phyloP scores from a whole-genome alignment of 2,113 vertebrate species.

The Brachionichthys hirsutus region DNA sequence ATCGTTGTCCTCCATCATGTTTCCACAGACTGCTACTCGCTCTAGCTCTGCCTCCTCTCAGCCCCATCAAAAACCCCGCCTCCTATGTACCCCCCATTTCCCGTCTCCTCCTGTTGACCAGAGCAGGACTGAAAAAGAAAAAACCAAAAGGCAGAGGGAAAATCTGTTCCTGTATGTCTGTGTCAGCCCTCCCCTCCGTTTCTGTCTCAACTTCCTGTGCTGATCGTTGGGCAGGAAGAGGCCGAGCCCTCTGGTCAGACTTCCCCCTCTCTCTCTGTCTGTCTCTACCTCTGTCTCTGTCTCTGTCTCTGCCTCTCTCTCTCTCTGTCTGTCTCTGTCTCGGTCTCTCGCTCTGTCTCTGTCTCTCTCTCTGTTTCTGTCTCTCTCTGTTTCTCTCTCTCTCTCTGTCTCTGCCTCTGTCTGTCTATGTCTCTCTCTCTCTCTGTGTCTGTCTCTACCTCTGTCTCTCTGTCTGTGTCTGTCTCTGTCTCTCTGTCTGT shows the following conservation, averaged over 20 bases:
- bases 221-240: slow-evolving; percentile 58
- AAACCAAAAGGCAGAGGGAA: slow-evolving; percentile 50
- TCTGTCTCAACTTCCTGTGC: slow-evolving; percentile 62
- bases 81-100: slow-evolving; percentile 26
- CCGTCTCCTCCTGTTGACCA: slow-evolving; percentile 54
- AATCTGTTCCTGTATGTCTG: slow-evolving; percentile 37
- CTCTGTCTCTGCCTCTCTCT: slow-evolving; percentile 32
- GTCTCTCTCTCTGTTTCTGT: neutral
- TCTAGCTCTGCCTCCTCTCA: slow-evolving; percentile 21
- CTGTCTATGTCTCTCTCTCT: too few relatives aligned
- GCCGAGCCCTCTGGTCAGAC: slow-evolving; percentile 45
- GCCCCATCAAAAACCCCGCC: slow-evolving; percentile 57
- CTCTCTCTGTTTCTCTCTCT: neutral
- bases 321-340: neutral
- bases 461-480: too few relatives aligned
- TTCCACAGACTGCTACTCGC: slow-evolving; percentile 28
- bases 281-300: neutral
- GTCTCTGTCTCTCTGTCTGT: slow-evolving; percentile 15
- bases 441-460: too few relatives aligned
- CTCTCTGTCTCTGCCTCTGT: neutral
- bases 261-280: slow-evolving; percentile 32
- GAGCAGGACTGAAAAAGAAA: slow-evolving; percentile 55
- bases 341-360: neutral
- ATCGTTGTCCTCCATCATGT: slow-evolving; percentile 59
- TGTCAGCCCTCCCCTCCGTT: slow-evolving; percentile 44